Percentiles rank a stretch among this genome's conserved stretches.
Evolutionary conservation across 2,797 vertebrate genomes (phyloP).

Genomic region (Argentina silus): DNA sequence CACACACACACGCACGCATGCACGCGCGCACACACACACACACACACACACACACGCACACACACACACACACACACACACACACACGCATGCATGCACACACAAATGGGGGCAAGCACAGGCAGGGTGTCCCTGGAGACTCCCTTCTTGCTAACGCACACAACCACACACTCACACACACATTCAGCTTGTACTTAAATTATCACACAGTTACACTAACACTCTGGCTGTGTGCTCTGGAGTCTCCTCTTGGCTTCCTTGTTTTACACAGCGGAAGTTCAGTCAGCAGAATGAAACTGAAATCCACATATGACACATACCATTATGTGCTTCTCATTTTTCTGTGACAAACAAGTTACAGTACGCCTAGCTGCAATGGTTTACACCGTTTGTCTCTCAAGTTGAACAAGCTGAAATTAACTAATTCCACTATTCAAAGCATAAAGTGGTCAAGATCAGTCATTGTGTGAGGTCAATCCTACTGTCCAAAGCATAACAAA

Average conservation of each 20-base stretch:
- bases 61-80: constrained; percentile 2
- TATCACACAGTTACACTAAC: constrained; percentile 6
- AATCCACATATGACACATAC: constrained; percentile 41
- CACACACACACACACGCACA: neutral
- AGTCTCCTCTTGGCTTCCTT: constrained; percentile 75
- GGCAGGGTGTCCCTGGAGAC: constrained; percentile 12
- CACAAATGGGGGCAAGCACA: neutral
- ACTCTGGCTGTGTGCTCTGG: constrained; percentile 46
- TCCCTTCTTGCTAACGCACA: constrained; percentile 31
- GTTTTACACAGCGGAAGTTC: constrained; percentile 72
- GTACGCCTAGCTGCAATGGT: too few species aligned
- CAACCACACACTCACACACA: constrained; percentile 8
- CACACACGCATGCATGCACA: neutral
- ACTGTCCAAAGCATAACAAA: neutral
- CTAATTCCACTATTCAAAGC: too few species aligned
- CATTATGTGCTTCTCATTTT: neutral
- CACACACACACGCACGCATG: neutral
- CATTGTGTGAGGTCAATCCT: neutral
- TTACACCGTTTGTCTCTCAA: too few species aligned
- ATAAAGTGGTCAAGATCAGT: too few species aligned
- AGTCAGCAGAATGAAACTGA: constrained; percentile 70
- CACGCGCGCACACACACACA: neutral
- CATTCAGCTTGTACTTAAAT: constrained; percentile 3
- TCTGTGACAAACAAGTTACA: neutral
- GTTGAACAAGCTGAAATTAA: too few species aligned